These are phyloP conservation scores for Caenorhabditis sp. DNA, from an alignment of 2,888 invertebrate species.

Conservation along the genomic window DNA sequence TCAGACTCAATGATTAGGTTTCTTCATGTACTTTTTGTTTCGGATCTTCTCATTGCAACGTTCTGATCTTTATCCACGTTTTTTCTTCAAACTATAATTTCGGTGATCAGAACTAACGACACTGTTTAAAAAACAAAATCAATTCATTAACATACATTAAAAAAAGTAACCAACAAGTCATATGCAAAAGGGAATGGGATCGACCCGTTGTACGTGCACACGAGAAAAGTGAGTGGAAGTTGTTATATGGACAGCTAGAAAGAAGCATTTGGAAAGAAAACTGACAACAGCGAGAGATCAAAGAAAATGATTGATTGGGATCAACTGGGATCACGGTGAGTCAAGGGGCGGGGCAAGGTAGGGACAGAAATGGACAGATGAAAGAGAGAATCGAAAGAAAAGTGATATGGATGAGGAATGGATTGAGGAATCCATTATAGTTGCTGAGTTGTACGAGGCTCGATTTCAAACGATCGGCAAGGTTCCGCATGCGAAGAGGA, in stretches of 20 bases:
- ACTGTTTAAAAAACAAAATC: too few species aligned
- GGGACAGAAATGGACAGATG: conserved; percentile 25
- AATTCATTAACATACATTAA: neutral
- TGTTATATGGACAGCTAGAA: neutral
- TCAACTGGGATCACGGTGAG: conserved; percentile 37
- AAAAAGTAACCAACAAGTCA: conserved; percentile 25
- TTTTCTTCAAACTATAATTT: too few species aligned
- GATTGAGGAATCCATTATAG: conserved; percentile 23
- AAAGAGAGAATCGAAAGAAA: conserved; percentile 20
- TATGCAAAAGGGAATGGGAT: conserved; percentile 30
- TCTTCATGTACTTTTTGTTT: too few species aligned
- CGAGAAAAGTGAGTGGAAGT: conserved; percentile 1
- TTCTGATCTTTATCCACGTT: too few species aligned
- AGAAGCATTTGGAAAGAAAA: neutral
- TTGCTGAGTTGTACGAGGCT: conserved; percentile 46
- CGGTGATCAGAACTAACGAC: too few species aligned
- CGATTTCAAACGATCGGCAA: conserved; percentile 39
- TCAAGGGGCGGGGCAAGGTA: conserved; percentile 29
- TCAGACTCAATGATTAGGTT: too few species aligned
- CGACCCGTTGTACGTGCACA: conserved; percentile 28
- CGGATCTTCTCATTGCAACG: too few species aligned
- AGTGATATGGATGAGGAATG: conserved; percentile 19
- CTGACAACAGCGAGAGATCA: conserved; percentile 14
- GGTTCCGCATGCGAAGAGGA: conserved; percentile 67
- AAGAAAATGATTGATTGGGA: conserved; percentile 24